Base-by-base conservation (phyloP, 1,140 invertebrate species). In the Bilobella aurantiaca region DNA sequence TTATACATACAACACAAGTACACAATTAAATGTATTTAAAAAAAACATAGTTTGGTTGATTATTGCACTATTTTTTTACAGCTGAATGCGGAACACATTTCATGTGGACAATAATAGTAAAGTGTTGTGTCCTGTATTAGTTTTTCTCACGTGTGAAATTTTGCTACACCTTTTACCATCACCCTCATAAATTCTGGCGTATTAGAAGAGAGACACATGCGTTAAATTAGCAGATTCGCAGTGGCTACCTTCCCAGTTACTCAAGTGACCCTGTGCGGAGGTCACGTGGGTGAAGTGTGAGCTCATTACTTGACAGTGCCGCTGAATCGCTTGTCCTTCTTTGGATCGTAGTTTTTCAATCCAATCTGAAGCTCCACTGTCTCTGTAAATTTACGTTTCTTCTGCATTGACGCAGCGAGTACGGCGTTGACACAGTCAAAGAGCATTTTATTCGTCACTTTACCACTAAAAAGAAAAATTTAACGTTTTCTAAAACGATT, bases 271-370 rank as follows among this genome's bases (percentile, higher is more conserved):
- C 87, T 93, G 93, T 92, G 93, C 95, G 74, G 76, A 87, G 91
- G 93, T 95, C 91, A 68, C 18, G 28, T 2, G 63, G 25, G n/a
- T 64, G 57, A 61, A 62, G 64, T 32, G 30, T 49, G 49, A 37
- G 14, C 25, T 28, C 57, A 61, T 82, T 96, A 98, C 95, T 96
- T 98, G 82, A 99, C 93, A 76, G 97, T 98, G 80, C 97, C 97
- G 76, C 91, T 94, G 88, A 99, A 99, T 96, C 97, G 96, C 82
- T 99, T 99, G 83, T 99, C 97, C 88, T 99, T 99, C 78, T 97
- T 93, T 65, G 97, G 96, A 84, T 99, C 97, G 84, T 99, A 99
- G 80, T 99, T 99, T 86, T 99, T 99, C 79, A 99, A 81, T 75
- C 93, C 94, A 78, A 99, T 96, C 83, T 99, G 97, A n/a, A 99